phyloP scores from a whole-genome alignment of 1,140 invertebrate species.

The Apis cerana region DNA sequence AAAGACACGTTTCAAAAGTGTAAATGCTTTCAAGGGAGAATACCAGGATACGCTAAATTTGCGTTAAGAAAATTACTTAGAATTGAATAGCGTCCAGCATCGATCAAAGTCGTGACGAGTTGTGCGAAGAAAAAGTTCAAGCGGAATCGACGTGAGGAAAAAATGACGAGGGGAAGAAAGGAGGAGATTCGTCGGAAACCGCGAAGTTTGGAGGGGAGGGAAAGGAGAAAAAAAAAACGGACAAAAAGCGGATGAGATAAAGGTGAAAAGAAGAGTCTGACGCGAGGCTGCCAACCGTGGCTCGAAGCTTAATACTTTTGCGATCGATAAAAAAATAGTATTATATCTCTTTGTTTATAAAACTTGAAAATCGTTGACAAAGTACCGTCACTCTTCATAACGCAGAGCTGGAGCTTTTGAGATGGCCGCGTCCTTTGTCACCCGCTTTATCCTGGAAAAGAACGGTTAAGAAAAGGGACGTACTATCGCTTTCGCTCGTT shows the following conservation, averaged over 20 bases:
- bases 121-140: conserved; percentile 14
- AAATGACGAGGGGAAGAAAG: background rate
- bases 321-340: conserved; percentile 31
- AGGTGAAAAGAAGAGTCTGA: conserved; percentile 30
- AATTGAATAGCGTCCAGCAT: conserved; percentile 1
- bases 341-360: conserved; percentile 26
- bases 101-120: conserved; percentile 14
- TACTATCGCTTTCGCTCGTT: no score
- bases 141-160: conserved; percentile 10
- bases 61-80: background rate
- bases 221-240: background rate
- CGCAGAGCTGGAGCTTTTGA: background rate
- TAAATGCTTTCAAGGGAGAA: no score
- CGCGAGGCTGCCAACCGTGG: background rate
- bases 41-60: background rate
- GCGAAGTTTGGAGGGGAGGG: conserved; percentile 13
- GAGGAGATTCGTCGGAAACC: conserved; percentile 37
- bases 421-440: background rate
- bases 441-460: background rate
- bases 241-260: conserved; percentile 19
- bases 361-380: conserved; percentile 9
- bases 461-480: background rate
- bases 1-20: no score
- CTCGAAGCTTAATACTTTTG: conserved; percentile 24
- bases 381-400: background rate